These are phyloP conservation scores for Notocelia uddmanniana DNA, from an alignment of 2,888 invertebrate genomes.

Conservation along the genomic window DNA sequence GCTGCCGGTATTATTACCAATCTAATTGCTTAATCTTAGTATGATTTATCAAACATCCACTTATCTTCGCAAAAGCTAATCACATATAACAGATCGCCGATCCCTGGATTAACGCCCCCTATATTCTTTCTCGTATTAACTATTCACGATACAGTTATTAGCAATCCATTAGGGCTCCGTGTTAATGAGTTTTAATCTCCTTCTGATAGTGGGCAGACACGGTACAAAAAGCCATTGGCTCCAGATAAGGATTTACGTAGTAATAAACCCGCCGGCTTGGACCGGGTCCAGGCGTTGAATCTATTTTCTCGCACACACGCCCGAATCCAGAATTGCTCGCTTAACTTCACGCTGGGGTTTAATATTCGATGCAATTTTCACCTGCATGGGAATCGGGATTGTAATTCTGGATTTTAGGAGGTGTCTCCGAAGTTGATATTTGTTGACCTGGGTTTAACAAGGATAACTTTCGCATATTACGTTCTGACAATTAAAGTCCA, in stretches of 20 bases:
- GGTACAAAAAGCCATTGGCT: constrained; percentile 52
- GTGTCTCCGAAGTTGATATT: background rate
- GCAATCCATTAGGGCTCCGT: constrained; percentile 24
- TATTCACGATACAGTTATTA: constrained; percentile 37
- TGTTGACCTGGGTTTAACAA: background rate
- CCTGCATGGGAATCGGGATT: constrained; percentile 33
- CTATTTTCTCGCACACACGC: constrained; percentile 63
- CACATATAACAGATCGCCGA: constrained; percentile 4
- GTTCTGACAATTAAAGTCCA: background rate
- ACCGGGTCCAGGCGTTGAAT: constrained; percentile 66
- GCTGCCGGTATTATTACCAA: background rate
- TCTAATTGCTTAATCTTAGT: background rate
- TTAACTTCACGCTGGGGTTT: constrained; percentile 25
- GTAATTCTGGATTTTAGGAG: constrained; percentile 3
- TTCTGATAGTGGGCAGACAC: constrained; percentile 43
- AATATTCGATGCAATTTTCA: constrained; percentile 46
- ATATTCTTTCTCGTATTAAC: constrained; percentile 28
- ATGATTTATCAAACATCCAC: background rate
- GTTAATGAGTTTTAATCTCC: constrained; percentile 43
- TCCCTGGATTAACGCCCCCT: constrained; percentile 15
- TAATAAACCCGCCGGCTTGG: constrained; percentile 67
- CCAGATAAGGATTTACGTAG: constrained; percentile 69
- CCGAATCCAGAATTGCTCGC: constrained; percentile 46
- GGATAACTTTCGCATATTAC: background rate
- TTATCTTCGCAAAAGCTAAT: constrained; percentile 3